Conservation (phyloP, 2,888 invertebrate species). For the Vanessa cardui region DNA sequence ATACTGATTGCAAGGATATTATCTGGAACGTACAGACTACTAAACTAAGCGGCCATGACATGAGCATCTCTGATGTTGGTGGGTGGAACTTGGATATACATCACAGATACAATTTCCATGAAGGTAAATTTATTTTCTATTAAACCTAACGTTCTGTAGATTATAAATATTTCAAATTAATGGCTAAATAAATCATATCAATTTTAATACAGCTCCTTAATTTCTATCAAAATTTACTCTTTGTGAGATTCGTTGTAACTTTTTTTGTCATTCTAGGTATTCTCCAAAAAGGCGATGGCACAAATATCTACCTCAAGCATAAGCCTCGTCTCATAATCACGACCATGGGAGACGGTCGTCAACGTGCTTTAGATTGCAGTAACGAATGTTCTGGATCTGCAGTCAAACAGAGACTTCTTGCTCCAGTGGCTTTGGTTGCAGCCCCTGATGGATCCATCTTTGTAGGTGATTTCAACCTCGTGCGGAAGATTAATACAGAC, state of each 20-base stretch:
- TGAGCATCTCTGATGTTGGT: slow-evolving; percentile 98
- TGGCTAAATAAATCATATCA: not conserved
- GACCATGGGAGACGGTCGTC: slow-evolving; percentile 95
- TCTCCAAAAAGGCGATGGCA: slow-evolving; percentile 98
- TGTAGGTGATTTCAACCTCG: slow-evolving; percentile 97
- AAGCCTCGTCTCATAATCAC: slow-evolving; percentile 95
- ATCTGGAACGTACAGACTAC: slow-evolving; percentile 99
- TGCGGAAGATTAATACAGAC: slow-evolving; percentile 93
- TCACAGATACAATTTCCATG: slow-evolving; percentile 98
- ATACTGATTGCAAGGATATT: slow-evolving; percentile 94
- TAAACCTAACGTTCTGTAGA: too few species aligned
- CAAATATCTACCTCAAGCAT: slow-evolving; percentile 96
- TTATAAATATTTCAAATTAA: not conserved
- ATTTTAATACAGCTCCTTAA: too few species aligned
- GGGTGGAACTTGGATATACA: slow-evolving; percentile 99
- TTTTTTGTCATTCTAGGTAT: slow-evolving; percentile 84
- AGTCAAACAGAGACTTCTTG: slow-evolving; percentile 90
- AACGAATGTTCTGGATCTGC: slow-evolving; percentile 90
- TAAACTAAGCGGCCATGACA: slow-evolving; percentile 96
- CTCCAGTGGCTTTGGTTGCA: slow-evolving; percentile 95
- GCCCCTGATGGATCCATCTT: slow-evolving; percentile 96
- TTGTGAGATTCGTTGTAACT: not conserved
- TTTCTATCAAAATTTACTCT: too few species aligned
- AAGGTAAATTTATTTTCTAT: slow-evolving; percentile 83
- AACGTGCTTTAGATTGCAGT: slow-evolving; percentile 92